Evolutionary conservation across 2,888 invertebrate genomes (phyloP).

Genomic region (Fabriciana adippe): DNA sequence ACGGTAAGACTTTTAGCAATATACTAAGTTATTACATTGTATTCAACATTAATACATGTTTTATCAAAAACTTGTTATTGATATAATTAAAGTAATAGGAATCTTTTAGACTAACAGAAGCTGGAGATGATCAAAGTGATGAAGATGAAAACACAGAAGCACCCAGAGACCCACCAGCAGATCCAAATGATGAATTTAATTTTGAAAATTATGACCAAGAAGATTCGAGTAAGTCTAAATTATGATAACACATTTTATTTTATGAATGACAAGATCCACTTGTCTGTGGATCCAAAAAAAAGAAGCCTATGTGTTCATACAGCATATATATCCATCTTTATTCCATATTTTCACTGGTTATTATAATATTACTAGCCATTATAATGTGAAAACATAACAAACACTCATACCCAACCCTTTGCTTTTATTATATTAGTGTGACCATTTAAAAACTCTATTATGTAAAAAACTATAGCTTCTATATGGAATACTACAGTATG

Average conservation of each 20-base stretch:
- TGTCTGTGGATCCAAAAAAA: not conserved
- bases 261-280: not conserved
- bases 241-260: not conserved
- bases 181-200: slow-evolving; percentile 86
- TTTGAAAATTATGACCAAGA: slow-evolving; percentile 90
- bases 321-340: too few relatives aligned
- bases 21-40: not conserved
- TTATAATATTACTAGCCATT: too few relatives aligned
- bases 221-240: slow-evolving; percentile 69
- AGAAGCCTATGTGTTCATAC: too few relatives aligned
- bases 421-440: too few relatives aligned
- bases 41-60: not conserved
- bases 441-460: too few relatives aligned
- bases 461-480: too few relatives aligned
- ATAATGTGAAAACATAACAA: too few relatives aligned
- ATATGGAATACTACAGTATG: too few relatives aligned
- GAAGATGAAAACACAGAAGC: slow-evolving; percentile 55
- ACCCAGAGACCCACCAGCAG: slow-evolving; percentile 58
- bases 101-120: slow-evolving; percentile 60
- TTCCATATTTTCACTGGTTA: too few relatives aligned
- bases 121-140: slow-evolving; percentile 72
- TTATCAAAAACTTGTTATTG: not conserved
- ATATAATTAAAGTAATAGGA: slow-evolving; percentile 6
- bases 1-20: slow-evolving; percentile 68
- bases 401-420: too few relatives aligned